A percentile compares a stretch with the other conserved stretches of the same genome.
These are phyloP conservation scores for Charadrius vociferus DNA, from an alignment of 2,113 vertebrate species.

Conservation along the genomic window DNA sequence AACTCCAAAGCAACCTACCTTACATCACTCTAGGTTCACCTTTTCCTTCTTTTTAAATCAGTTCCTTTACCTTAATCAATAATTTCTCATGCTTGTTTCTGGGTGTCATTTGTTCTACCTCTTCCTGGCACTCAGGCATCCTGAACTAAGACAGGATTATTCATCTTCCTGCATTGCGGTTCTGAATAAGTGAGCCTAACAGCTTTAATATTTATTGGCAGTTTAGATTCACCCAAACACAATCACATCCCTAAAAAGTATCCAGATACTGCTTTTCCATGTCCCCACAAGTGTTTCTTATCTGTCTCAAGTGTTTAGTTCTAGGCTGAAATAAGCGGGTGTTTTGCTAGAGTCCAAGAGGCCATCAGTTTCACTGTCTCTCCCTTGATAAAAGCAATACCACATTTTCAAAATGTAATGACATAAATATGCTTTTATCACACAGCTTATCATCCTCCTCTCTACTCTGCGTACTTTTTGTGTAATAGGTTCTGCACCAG, in stretches of 20 bases:
- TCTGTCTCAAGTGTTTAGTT: background rate
- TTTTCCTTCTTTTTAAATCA: background rate
- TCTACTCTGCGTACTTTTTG: background rate
- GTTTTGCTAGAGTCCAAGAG: background rate
- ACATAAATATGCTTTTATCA: background rate
- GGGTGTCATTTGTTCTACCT: background rate
- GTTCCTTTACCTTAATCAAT: background rate
- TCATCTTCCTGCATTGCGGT: background rate
- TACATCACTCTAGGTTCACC: background rate
- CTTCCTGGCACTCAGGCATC: background rate
- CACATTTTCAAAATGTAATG: background rate
- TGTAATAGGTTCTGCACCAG: background rate
- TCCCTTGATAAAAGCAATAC: background rate
- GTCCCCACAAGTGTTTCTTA: background rate
- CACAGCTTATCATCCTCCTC: background rate
- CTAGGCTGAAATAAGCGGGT: background rate
- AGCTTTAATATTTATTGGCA: constrained; percentile 4
- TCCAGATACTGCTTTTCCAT: background rate
- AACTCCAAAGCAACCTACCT: background rate
- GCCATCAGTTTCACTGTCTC: background rate
- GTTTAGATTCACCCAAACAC: background rate
- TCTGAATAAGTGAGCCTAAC: background rate
- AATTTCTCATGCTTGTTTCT: background rate
- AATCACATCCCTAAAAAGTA: background rate
- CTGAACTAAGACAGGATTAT: background rate